Evolutionary conservation across 2,888 invertebrate species (phyloP).

Genomic region (Exephanes ischioxanthus): DNA sequence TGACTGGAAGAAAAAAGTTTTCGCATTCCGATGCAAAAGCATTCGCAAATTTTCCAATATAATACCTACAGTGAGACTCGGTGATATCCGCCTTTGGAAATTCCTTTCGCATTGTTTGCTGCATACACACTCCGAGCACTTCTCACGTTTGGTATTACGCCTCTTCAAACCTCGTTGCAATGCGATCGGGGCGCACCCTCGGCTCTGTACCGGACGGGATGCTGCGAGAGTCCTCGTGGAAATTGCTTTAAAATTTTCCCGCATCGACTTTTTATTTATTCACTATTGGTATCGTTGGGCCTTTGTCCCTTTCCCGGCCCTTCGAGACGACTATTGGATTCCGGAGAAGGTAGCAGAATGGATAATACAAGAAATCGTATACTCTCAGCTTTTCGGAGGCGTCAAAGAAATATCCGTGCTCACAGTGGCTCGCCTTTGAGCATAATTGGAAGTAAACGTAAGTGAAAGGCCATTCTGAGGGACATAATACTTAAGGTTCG

Average conservation of each 20-base stretch:
- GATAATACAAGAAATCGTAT: constrained; percentile 16
- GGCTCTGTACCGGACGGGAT: not conserved
- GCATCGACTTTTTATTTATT: constrained; percentile 36
- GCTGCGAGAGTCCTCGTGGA: constrained; percentile 31
- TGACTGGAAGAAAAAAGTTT: not conserved
- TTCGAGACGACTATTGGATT: constrained; percentile 18
- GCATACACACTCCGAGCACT: constrained; percentile 35
- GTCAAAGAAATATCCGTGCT: not conserved
- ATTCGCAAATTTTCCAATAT: constrained; percentile 54
- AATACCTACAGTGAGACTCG: constrained; percentile 39
- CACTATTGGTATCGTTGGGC: not conserved
- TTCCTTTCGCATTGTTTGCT: constrained; percentile 62
- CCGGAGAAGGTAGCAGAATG: not conserved
- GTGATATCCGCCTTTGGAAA: constrained; percentile 58
- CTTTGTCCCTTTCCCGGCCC: constrained; percentile 24
- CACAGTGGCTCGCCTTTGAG: not conserved
- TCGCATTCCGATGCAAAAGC: not conserved
- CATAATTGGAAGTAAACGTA: not conserved
- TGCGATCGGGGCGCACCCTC: not conserved
- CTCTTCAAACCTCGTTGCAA: constrained; percentile 25
- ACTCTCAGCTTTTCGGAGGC: not conserved
- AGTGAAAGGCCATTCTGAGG: not conserved
- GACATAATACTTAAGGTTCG: not conserved
- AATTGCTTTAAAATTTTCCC: constrained; percentile 58
- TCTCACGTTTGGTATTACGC: constrained; percentile 55